A percentile compares a stretch with the other conserved stretches of the same genome.
Conservation (phyloP, 2,888 invertebrate species). For the Uropetala carovei region DNA sequence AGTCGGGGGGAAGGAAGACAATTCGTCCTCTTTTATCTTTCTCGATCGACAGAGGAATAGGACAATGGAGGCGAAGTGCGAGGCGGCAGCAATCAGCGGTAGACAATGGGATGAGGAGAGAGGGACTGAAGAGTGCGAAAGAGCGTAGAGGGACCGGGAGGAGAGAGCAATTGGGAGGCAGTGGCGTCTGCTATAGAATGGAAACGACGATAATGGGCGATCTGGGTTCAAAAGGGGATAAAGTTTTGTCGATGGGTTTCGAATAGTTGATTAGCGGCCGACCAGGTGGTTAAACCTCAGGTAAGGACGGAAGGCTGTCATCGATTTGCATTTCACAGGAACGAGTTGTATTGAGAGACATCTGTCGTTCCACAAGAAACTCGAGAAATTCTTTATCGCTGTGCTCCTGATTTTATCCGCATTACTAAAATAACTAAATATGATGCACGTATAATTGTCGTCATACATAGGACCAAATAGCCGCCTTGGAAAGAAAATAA, state of each 20-base stretch:
- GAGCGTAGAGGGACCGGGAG: background rate
- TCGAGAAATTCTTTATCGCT: too few relatives aligned
- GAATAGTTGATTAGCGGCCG: slow-evolving; percentile 32
- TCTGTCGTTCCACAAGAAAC: too few relatives aligned
- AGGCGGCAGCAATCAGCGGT: slow-evolving; percentile 13
- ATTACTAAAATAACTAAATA: too few relatives aligned
- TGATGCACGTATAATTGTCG: too few relatives aligned
- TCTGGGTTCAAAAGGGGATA: background rate
- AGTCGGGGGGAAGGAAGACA: background rate
- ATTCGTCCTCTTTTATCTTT: background rate
- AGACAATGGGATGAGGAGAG: slow-evolving; percentile 53
- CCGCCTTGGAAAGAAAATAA: too few relatives aligned
- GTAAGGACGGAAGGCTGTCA: too few relatives aligned
- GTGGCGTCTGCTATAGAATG: slow-evolving; percentile 3
- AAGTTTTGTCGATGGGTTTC: slow-evolving; percentile 16
- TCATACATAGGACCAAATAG: too few relatives aligned
- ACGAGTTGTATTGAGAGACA: too few relatives aligned
- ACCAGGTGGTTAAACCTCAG: background rate
- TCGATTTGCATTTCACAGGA: too few relatives aligned
- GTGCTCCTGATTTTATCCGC: too few relatives aligned
- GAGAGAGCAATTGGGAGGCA: background rate
- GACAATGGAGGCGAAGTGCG: slow-evolving; percentile 40
- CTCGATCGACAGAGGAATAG: background rate
- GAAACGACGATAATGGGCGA: background rate
- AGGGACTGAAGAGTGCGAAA: background rate